These are phyloP conservation scores for Hemithea aestivaria DNA, from an alignment of 2,888 invertebrate genomes.

Conservation along the genomic window DNA sequence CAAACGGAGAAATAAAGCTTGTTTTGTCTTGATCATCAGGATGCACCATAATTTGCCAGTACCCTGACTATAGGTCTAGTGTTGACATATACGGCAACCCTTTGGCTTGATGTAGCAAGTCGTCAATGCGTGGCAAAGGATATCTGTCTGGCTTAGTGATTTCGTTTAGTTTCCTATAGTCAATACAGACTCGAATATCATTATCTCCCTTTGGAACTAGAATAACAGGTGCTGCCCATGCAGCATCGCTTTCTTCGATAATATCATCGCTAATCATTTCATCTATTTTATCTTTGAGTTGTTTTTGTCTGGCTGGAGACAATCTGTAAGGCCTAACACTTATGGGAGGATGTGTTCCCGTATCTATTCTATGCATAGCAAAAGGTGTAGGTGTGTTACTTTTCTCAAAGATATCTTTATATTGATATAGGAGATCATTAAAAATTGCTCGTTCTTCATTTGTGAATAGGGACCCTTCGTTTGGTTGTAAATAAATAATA, in stretches of 20 bases:
- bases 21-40: slow-evolving; percentile 38
- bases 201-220: slow-evolving; percentile 42
- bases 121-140: slow-evolving; percentile 48
- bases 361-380: too few species aligned
- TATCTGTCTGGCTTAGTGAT: slow-evolving; percentile 36
- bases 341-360: too few species aligned
- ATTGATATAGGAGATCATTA: too few species aligned
- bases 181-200: slow-evolving; percentile 37
- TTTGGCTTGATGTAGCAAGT: slow-evolving; percentile 31
- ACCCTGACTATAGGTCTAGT: slow-evolving; percentile 32
- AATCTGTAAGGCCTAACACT: slow-evolving; percentile 13
- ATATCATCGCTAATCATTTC: slow-evolving; percentile 10
- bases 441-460: too few species aligned
- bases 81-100: slow-evolving; percentile 29
- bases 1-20: slow-evolving; percentile 40
- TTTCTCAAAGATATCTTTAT: too few species aligned
- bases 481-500: too few species aligned
- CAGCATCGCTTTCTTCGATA: slow-evolving; percentile 8
- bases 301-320: slow-evolving; percentile 10
- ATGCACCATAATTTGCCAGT: slow-evolving; percentile 32
- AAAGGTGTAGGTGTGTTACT: too few species aligned
- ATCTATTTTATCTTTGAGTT: slow-evolving; percentile 8
- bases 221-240: slow-evolving; percentile 10
- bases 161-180: slow-evolving; percentile 32
- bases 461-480: too few species aligned